phyloP scores from a whole-genome alignment of 2,797 vertebrate genomes.

The Mormyrus proboscirostris region DNA sequence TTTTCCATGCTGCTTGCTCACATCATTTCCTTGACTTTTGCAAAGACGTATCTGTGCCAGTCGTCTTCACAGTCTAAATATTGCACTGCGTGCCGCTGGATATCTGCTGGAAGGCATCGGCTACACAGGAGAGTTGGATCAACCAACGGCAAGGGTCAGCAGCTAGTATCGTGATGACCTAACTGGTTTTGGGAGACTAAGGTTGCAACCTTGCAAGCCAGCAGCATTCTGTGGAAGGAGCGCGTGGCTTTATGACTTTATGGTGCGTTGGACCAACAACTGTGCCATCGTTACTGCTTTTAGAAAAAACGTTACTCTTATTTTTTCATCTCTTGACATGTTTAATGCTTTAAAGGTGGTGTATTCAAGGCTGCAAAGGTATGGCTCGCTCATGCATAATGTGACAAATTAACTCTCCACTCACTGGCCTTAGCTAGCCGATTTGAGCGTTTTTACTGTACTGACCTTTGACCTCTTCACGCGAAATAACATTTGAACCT shows the following conservation, averaged over 20 bases:
- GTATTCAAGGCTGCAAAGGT: not conserved
- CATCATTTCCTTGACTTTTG: not conserved
- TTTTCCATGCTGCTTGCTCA: not conserved
- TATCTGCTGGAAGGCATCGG: not conserved
- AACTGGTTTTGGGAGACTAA: not conserved
- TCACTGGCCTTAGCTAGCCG: not conserved
- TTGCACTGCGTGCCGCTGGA: not conserved
- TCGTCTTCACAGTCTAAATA: not conserved
- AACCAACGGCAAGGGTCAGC: not conserved
- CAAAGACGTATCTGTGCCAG: not conserved
- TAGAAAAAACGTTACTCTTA: not conserved
- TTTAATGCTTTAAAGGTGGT: not conserved
- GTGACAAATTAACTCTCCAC: not conserved
- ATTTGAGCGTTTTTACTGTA: not conserved
- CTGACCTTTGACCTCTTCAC: not conserved
- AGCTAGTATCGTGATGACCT: not conserved
- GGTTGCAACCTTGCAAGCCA: not conserved
- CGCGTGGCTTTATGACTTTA: not conserved
- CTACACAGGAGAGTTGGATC: not conserved
- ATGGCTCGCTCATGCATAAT: not conserved
- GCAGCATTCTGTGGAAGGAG: not conserved
- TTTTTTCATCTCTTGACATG: not conserved
- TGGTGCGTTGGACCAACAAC: not conserved
- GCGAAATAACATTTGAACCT: not conserved
- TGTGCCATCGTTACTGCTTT: not conserved